Base-by-base conservation (phyloP, 1,140 invertebrate species). In the Bombus confusus region DNA sequence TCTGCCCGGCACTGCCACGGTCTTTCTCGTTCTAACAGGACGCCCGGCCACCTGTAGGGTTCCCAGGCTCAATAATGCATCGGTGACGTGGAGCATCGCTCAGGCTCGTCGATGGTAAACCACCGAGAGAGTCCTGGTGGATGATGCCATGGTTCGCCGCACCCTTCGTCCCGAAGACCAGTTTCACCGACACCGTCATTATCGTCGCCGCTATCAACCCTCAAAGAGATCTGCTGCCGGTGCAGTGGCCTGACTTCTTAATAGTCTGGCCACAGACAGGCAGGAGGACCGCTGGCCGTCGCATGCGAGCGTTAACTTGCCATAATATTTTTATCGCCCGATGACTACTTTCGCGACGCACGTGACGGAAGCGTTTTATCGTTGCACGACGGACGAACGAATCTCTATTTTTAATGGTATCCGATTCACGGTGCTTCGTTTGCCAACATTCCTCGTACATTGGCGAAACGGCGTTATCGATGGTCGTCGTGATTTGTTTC, bases 41-140 rank as follows among this genome's bases (percentile, higher is more conserved):
- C 85, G 85, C 85, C 85, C 75, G 83, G 85, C 88, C 93, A 94
- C 92, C 93, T 94, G 93, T 90, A 88, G 85, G 88, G 91, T 94
- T 94, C 93, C 89, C 93, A 94, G 93, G 89, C 92, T 94, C 92
- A 93, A 94, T 94, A 94, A 94, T 94, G 92, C 92, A 94, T 91
- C 88, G 90, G 87, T 80, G 91, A 92, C 91, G 88, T 88, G 86
- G 91, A 88, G 89, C 91, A 91, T 88, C 90, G 91, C 76, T 88
- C 90, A 90, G 86, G 75, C 81, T 78, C 62, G 85, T 85, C 81
- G 91, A 75, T 78, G 90, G 92, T 92, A 82, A 91, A 91, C 90
- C 90, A 87, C 89, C 62, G 62, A 87, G 47, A 87, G 47, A 75
- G 82, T 80, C 83, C 86, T 75, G 86, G 43, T 78, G 82, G 75